Percentiles rank a stretch among this genome's conserved stretches.
Conservation (phyloP, 2,888 invertebrate species). For the Oscheius sp. region DNA sequence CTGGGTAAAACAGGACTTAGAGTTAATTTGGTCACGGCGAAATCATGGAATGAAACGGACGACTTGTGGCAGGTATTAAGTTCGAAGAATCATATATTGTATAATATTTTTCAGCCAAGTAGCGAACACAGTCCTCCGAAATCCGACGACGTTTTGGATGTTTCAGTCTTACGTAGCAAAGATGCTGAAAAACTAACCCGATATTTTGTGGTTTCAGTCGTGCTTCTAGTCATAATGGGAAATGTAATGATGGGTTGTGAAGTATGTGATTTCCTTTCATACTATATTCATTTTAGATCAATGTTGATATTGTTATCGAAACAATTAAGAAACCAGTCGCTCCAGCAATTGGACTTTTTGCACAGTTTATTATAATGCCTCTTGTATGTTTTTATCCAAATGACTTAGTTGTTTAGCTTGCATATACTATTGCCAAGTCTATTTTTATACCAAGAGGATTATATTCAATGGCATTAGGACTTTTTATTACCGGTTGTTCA, state of each 20-base stretch:
- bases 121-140: neutral
- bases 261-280: slow-evolving; percentile 31
- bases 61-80: slow-evolving; percentile 35
- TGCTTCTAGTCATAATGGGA: slow-evolving; percentile 63
- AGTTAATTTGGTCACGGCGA: slow-evolving; percentile 36
- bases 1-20: slow-evolving; percentile 56
- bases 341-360: slow-evolving; percentile 73
- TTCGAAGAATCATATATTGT: neutral
- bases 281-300: slow-evolving; percentile 53
- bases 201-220: slow-evolving; percentile 64
- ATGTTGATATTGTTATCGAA: slow-evolving; percentile 61
- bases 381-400: slow-evolving; percentile 71
- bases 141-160: slow-evolving; percentile 36
- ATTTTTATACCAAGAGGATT: slow-evolving; percentile 61
- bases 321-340: slow-evolving; percentile 73
- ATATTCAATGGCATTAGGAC: slow-evolving; percentile 70
- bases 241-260: slow-evolving; percentile 70
- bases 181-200: slow-evolving; percentile 47
- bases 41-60: slow-evolving; percentile 39
- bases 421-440: slow-evolving; percentile 63
- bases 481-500: slow-evolving; percentile 66
- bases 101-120: neutral
- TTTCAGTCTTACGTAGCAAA: slow-evolving; percentile 51
- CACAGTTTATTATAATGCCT: slow-evolving; percentile 75
- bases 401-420: slow-evolving; percentile 51